Base-by-base conservation (phyloP, 1,140 invertebrate species). In the Sarcophaga peregrina region DNA sequence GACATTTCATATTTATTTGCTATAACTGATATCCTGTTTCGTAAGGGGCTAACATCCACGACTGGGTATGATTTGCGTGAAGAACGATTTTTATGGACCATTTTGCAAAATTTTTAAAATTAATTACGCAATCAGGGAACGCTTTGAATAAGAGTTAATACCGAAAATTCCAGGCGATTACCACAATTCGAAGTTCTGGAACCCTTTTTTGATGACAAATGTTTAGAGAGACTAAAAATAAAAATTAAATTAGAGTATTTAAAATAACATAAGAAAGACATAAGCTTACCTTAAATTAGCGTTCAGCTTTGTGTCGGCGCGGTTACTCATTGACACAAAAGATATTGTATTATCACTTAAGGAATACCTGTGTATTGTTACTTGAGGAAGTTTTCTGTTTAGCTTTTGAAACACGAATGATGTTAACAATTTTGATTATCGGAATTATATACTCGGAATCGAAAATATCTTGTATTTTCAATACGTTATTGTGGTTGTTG, bases 321-420 rank as follows among this genome's bases (percentile, higher is more conserved):
- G 88, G 88, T 87, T 88, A 87, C 85, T 88, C 88, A 90, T 90
- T 90, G 88, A 90, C 88, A 90, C 88, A 89, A 87, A 84, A 85
- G 84, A 78, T 86, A 58, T 83, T 75, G 47, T 15, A 48, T 11
- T 25, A 82, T 37, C 25, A 37, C 45, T 78, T 78, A 78, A 78
- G 25, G 4, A 37, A 37, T 37, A 78, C 25, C 37, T 47, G n/a
- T 78, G 45, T 8, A 8, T 78, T 8, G 11, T 78, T 50, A 11
- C 37, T 46, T n/a, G 54, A 20, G 45, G 80, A 68, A 62, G 54
- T 58, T 68, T 81, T 46, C 13, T 15, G 80, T 68, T 81, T 11
- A n/a, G 54, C 17, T 45, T 11, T 47, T 46, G 13, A 62, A 46
- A 81, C 13, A 17, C 62, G 48, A 81, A 72, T 81, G 80, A 68